Evolutionary conservation across 2,888 invertebrate species (phyloP), one percentile per base, ranked within the genome.

Genomic region (Noctua pronuba): DNA sequence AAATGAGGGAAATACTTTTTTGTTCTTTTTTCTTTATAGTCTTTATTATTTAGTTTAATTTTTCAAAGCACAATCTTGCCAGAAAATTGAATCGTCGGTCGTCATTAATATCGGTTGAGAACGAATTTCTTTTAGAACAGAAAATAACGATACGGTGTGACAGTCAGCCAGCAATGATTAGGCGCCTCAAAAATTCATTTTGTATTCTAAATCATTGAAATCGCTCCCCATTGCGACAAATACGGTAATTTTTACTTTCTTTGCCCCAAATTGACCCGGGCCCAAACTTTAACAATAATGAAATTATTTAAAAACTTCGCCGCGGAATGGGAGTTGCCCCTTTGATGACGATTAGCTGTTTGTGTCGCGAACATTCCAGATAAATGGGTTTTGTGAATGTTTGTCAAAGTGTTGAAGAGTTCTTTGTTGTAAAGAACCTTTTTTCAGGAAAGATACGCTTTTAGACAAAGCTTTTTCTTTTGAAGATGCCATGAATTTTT

Each of bases 291-390:
- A 80, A 88, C 87, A 88, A 89, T 88, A 88, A 89, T 88, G 81
- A 88, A 89, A 88, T 89, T 89, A 89, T 88, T 89, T 84, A 85
- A 88, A 88, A 89, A 88, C 83, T 89, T 88, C 31, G 69, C 80
- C 55, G 44, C 83, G 67, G 65, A 89, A 86, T 88, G 78, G 80
- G 77, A 83, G 46, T 86, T 84, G 80, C 79, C 83, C 80, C 83
- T 82, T 84, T 88, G 79, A 84, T 74, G 77, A 73, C 75, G 85
- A 89, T 89, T 86, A 84, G 84, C 67, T 87, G 82, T 87, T 85
- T 85, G 81, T 81, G 85, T 84, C 82, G 75, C 77, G 65, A 79
- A 82, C 79, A 82, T 81, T 87, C 68, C 71, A 82, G 78, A 89
- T 70, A 75, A 83, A 82, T 88, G 74, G 73, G 70, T 74, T 80